Percentiles rank a stretch among this genome's conserved stretches.
Evolutionary conservation across 2,797 vertebrate genomes (phyloP).

Genomic region (Microctenopoma steveboyesi): DNA sequence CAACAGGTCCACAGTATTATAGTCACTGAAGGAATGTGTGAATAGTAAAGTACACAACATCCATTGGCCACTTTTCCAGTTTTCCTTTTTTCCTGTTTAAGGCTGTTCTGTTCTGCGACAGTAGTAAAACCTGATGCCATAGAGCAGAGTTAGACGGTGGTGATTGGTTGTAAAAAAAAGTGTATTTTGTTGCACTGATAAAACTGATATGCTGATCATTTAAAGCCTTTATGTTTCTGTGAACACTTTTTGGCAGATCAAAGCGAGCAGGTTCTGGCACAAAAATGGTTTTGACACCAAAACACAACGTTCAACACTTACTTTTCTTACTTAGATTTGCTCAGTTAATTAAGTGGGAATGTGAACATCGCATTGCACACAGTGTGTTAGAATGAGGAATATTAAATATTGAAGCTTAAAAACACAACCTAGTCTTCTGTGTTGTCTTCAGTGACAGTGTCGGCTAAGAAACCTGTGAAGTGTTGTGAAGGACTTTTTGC

Average conservation of each 20-base stretch:
- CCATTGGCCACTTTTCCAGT: neutral
- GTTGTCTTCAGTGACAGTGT: conserved; percentile 9
- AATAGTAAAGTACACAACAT: conserved; percentile 25
- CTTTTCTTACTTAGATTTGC: conserved; percentile 31
- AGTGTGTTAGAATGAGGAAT: neutral
- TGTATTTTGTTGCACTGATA: neutral
- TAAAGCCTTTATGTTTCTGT: neutral
- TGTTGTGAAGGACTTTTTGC: neutral
- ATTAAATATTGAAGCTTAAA: neutral
- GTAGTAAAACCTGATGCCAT: neutral
- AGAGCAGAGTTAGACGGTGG: neutral
- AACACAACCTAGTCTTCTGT: neutral
- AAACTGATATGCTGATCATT: conserved; percentile 5
- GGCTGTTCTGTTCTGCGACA: conserved; percentile 8
- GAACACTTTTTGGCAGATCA: conserved; percentile 19
- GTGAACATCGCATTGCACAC: conserved; percentile 3
- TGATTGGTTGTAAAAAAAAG: neutral
- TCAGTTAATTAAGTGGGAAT: conserved; percentile 14
- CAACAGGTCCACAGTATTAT: conserved; percentile 42
- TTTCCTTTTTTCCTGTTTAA: no score
- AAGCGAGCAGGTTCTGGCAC: conserved; percentile 14
- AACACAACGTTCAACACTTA: conserved; percentile 25
- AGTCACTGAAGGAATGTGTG: conserved; percentile 13
- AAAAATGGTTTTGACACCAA: conserved; percentile 21
- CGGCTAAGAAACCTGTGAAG: neutral